Base-by-base conservation (phyloP, 2,113 vertebrate genomes). In the Salvelinus alpinus region DNA sequence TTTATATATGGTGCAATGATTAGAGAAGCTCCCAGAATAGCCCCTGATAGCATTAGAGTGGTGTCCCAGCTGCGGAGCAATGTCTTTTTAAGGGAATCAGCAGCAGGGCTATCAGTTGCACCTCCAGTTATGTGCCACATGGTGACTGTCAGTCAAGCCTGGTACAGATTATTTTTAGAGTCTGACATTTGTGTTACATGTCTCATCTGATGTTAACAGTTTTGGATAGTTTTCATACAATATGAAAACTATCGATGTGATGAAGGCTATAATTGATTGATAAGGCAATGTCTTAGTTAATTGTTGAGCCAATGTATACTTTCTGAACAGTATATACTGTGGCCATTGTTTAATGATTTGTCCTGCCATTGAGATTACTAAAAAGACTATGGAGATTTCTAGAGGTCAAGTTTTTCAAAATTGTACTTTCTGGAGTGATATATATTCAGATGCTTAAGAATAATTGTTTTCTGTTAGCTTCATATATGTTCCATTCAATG, bases 71-170 rank as follows among this genome's bases (percentile, higher is more conserved):
- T 92, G 88, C 90, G 87, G 88, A 11, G 85, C 88, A 82, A 97
- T 98, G 96, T 94, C 98, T 99, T 99, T 99, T 99, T 99, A 99
- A 98, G 98, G 98, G 94, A 97, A 99, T 98, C 95, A 90, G 87
- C 94, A 89, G 94, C 90, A 84, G 89, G 90, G 91, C 88, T 97
- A 96, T 97, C 95, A 94, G 90, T 95, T 95, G 92, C 94, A 90
- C 73, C 90, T 81, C 86, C 90, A 91, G 94, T 88, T 94, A 95
- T 95, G 94, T 91, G 93, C 93, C 97, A 98, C 96, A 97, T 99
- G 97, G 93, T 94, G 91, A 70, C 94, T 99, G 96, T 98, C 98
- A 96, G 85, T 98, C 96, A 97, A 76, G 82, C 74, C 79, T 60
- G 12, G 75, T 1, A 8, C 18, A 14, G 66, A 34, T 87, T 99